phyloP scores from a whole-genome alignment of 2,797 vertebrate genomes.

The Falco novaeseelandiae region DNA sequence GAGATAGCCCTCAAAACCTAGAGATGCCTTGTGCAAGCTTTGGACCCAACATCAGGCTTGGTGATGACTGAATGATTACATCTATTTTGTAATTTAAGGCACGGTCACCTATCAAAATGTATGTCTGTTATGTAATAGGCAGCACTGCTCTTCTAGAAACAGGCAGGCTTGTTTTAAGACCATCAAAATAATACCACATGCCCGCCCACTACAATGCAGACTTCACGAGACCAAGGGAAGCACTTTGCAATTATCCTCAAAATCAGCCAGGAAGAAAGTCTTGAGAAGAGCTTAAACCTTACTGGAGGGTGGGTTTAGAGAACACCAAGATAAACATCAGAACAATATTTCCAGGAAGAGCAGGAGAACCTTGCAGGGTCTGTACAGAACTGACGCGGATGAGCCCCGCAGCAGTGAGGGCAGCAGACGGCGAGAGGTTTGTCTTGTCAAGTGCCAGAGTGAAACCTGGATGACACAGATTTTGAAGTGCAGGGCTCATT shows the following conservation, averaged over 20 bases:
- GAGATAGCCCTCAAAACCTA: background rate
- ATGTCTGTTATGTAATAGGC: background rate
- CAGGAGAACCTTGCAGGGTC: background rate
- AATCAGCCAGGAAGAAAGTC: background rate
- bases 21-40: background rate
- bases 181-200: background rate
- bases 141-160: background rate
- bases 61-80: background rate
- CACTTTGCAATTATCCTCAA: background rate
- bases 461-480: background rate
- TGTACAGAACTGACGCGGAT: background rate
- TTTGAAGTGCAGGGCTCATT: background rate
- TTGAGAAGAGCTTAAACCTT: background rate
- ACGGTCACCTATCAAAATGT: background rate
- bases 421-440: background rate
- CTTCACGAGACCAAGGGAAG: background rate
- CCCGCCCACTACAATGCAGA: background rate
- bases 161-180: background rate
- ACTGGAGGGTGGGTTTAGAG: background rate
- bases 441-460: background rate
- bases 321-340: background rate
- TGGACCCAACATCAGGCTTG: background rate
- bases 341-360: background rate
- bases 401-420: background rate
- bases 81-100: background rate